A percentile compares a stretch with the other conserved stretches of the same genome.
Conservation (phyloP, 2,797 vertebrate genomes). For the Hirundo rustica region DNA sequence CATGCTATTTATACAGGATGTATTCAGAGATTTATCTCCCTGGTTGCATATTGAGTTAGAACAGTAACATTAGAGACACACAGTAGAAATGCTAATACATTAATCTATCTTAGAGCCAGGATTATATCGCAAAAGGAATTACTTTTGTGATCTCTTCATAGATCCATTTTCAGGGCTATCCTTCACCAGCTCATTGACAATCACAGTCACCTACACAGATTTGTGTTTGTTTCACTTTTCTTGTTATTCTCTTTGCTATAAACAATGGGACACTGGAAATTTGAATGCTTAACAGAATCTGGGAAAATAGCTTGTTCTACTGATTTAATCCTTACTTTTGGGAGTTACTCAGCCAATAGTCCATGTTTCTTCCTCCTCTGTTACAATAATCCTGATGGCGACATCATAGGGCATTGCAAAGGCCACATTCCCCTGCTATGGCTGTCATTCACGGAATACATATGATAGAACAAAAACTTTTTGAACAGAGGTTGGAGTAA, state of each 20-base stretch:
- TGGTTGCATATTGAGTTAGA: constrained; percentile 69
- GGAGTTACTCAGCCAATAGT: background rate
- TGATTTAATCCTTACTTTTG: background rate
- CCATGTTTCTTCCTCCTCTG: background rate
- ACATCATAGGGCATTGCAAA: background rate
- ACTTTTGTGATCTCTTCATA: constrained; percentile 49
- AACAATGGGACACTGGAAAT: background rate
- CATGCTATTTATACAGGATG: constrained; percentile 39
- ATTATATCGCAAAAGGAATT: constrained; percentile 70
- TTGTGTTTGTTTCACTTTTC: constrained; percentile 5
- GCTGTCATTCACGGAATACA: background rate
- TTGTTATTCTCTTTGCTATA: background rate
- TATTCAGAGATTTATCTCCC: constrained; percentile 72
- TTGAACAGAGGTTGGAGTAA: background rate
- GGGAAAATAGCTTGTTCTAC: constrained; percentile 12
- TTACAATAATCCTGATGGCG: background rate
- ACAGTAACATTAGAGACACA: constrained; percentile 57
- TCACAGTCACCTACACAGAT: constrained; percentile 7
- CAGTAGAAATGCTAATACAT: background rate
- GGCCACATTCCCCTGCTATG: background rate
- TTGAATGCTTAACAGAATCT: background rate
- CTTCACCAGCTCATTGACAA: constrained; percentile 54
- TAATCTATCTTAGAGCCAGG: constrained; percentile 38
- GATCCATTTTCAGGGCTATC: constrained; percentile 44
- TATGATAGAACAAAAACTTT: background rate